Conservation (phyloP, 2,113 vertebrate genomes). For the Cryptomyrus ogoouensis region DNA sequence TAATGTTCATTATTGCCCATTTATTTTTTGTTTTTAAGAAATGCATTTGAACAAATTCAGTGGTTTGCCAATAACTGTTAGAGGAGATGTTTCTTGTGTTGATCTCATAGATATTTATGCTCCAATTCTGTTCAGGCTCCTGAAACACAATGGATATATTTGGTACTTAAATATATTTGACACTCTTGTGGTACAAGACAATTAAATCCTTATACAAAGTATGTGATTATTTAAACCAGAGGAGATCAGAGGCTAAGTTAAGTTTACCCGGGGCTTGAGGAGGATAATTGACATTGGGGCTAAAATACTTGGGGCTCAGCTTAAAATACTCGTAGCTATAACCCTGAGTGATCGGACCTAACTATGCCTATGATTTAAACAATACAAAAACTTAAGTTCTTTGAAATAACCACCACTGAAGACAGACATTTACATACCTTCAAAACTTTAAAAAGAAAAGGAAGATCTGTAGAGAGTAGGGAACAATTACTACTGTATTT, state of each 20-base stretch:
- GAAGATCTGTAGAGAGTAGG: not conserved
- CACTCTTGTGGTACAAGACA: not conserved
- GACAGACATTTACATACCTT: not conserved
- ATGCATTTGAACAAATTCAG: not conserved
- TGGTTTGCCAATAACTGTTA: not conserved
- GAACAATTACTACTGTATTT: not conserved
- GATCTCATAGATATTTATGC: not conserved
- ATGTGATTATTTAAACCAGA: not conserved
- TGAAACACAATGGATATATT: not conserved
- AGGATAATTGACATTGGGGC: too few species aligned
- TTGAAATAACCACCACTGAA: not conserved
- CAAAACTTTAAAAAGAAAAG: not conserved
- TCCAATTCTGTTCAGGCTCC: not conserved
- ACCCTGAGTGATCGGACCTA: too few species aligned
- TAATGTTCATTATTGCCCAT: not conserved
- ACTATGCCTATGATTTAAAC: not conserved
- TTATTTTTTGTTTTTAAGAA: not conserved
- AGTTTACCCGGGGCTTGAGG: too few species aligned
- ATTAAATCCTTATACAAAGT: not conserved
- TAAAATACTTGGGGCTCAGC: too few species aligned
- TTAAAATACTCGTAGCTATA: too few species aligned
- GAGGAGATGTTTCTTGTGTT: not conserved
- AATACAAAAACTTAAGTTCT: not conserved
- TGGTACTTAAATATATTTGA: not conserved
- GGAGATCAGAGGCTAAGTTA: too few species aligned